These are phyloP conservation scores for Tonatia bakeri DNA, from an alignment of 2,113 vertebrate species.

Conservation along the genomic window DNA sequence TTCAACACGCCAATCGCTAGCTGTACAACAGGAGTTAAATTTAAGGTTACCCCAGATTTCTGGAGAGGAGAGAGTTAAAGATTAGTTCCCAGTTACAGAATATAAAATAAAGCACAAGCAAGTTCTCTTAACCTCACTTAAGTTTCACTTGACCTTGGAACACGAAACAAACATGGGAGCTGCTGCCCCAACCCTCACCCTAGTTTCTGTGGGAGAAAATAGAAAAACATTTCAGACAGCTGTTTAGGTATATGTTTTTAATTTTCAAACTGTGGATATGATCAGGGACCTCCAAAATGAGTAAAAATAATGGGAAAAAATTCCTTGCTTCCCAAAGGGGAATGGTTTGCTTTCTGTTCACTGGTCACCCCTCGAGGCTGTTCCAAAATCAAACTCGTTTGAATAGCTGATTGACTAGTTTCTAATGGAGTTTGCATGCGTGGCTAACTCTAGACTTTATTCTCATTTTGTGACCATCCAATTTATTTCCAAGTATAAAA, in stretches of 20 bases:
- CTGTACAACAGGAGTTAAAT: background rate
- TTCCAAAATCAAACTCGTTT: background rate
- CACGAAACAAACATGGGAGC: background rate
- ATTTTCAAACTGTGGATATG: background rate
- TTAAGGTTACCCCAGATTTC: background rate
- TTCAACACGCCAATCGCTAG: background rate
- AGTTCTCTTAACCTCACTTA: background rate
- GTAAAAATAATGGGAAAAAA: background rate
- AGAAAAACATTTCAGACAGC: conserved; percentile 21
- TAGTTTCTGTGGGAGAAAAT: conserved; percentile 57
- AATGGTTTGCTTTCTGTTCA: background rate
- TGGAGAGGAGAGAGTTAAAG: background rate
- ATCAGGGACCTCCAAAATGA: background rate
- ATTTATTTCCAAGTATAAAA: background rate
- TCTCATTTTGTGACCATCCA: conserved; percentile 33
- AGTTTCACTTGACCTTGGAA: conserved; percentile 45
- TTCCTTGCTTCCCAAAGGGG: background rate
- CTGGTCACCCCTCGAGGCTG: background rate
- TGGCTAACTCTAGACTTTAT: background rate
- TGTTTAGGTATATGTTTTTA: background rate
- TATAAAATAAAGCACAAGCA: background rate
- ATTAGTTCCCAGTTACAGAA: background rate
- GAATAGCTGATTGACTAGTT: background rate
- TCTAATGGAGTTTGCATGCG: background rate
- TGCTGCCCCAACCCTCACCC: background rate